Evolutionary conservation across 1,140 invertebrate genomes (phyloP).

Genomic region (Drosophila subobscura): DNA sequence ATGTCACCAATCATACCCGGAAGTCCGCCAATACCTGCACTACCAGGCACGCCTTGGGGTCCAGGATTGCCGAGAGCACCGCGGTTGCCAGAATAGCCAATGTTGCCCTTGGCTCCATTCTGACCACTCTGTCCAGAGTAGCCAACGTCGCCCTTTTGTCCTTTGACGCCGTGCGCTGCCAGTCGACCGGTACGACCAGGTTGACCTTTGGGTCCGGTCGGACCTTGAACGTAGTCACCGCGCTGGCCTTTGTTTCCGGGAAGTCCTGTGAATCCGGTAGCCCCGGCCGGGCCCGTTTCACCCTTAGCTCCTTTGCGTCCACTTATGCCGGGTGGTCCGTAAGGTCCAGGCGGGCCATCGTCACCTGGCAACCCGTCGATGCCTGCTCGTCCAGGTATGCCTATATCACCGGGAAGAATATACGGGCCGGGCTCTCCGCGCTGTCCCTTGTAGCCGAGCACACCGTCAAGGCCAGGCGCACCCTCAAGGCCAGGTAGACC

Average conservation of each 20-base stretch:
- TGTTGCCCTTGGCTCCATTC: conserved; percentile 75
- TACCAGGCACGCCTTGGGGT: conserved; percentile 83
- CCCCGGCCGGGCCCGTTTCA: conserved; percentile 81
- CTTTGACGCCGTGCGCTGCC: conserved; percentile 86
- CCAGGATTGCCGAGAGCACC: conserved; percentile 85
- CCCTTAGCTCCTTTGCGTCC: conserved; percentile 72
- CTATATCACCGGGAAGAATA: conserved; percentile 83
- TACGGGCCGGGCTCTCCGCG: conserved; percentile 84
- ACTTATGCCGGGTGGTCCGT: conserved; percentile 52
- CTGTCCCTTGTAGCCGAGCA: conserved; percentile 84
- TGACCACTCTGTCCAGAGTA: conserved; percentile 46
- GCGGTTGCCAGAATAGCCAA: conserved; percentile 84
- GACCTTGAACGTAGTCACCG: conserved; percentile 85
- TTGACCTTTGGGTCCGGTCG: conserved; percentile 84
- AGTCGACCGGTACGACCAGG: conserved; percentile 85
- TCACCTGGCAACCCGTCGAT: conserved; percentile 84
- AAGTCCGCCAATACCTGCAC: conserved; percentile 84
- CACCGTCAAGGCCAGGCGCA: conserved; percentile 79
- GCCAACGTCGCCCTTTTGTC: conserved; percentile 85
- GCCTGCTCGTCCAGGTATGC: conserved; percentile 78
- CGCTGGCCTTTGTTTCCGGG: conserved; percentile 84
- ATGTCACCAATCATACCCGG: conserved; percentile 85
- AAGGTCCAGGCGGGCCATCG: conserved; percentile 53
- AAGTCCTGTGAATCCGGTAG: conserved; percentile 72
- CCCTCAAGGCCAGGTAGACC: conserved; percentile 84